Evolutionary conservation across 2,113 vertebrate species (phyloP).

Genomic region (Pholis gunnellus): DNA sequence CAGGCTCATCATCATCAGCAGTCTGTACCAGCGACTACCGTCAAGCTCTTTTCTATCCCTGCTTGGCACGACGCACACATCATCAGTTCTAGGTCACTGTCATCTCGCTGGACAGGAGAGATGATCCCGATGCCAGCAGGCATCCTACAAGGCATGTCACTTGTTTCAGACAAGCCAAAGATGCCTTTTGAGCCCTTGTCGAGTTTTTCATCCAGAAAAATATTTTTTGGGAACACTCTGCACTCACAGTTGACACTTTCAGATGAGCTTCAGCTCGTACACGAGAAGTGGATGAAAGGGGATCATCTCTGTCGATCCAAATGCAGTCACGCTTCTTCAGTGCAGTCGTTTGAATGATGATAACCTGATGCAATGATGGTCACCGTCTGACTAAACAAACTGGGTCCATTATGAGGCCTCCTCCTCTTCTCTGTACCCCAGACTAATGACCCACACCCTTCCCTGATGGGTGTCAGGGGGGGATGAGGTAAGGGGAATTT

Average conservation of each 20-base stretch:
- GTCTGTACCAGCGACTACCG: slow-evolving; percentile 29
- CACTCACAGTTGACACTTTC: neutral
- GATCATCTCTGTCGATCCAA: slow-evolving; percentile 32
- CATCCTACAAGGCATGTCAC: slow-evolving; percentile 26
- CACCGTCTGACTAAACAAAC: slow-evolving; percentile 46
- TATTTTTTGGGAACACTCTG: neutral
- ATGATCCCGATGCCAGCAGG: slow-evolving; percentile 49
- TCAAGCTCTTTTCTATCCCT: slow-evolving; percentile 43
- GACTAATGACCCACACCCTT: slow-evolving; percentile 47
- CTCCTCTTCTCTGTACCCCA: slow-evolving; percentile 28
- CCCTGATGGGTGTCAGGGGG: slow-evolving; percentile 49
- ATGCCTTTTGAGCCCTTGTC: slow-evolving; percentile 37
- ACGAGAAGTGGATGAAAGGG: slow-evolving; percentile 27
- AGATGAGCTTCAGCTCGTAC: slow-evolving; percentile 14
- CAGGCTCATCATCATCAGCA: slow-evolving; percentile 43
- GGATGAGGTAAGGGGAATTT: slow-evolving; percentile 76
- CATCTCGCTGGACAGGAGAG: slow-evolving; percentile 32
- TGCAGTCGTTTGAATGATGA: slow-evolving; percentile 49
- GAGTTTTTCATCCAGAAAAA: slow-evolving; percentile 15
- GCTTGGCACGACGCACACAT: slow-evolving; percentile 45
- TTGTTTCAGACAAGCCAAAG: slow-evolving; percentile 28
- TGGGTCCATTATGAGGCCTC: slow-evolving; percentile 8
- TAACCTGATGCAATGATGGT: slow-evolving; percentile 64
- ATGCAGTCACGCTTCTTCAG: neutral
- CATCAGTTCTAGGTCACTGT: slow-evolving; percentile 59